phyloP scores from a whole-genome alignment of 2,113 vertebrate species.

The Heterotis niloticus region DNA sequence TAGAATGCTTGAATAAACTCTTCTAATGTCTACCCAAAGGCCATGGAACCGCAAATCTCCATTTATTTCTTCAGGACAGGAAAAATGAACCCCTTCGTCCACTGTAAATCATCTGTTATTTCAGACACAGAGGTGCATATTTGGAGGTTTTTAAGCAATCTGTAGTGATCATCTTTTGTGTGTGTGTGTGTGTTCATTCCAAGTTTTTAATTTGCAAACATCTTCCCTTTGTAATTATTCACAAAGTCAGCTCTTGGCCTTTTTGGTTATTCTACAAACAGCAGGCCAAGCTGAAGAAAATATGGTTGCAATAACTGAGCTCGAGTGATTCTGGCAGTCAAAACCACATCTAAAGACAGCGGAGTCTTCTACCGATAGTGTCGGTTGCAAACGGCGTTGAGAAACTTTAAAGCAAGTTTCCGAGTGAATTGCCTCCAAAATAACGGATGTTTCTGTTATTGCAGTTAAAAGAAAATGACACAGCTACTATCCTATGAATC shows the following conservation, averaged over 20 bases:
- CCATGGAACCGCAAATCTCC: not conserved
- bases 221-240: constrained; percentile 43
- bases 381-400: constrained; percentile 45
- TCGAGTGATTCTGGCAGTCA: constrained; percentile 53
- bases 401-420: constrained; percentile 37
- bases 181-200: not conserved
- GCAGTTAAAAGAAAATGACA: constrained; percentile 1
- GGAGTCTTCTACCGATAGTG: constrained; percentile 46
- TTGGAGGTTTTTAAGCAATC: constrained; percentile 3
- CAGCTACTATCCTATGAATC: not conserved
- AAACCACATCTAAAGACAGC: constrained; percentile 60
- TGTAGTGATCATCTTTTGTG: not conserved
- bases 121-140: constrained; percentile 1
- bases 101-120: not conserved
- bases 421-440: constrained; percentile 9
- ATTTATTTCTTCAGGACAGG: not conserved
- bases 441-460: constrained; percentile 1
- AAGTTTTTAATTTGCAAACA: constrained; percentile 44
- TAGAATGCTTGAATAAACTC: not conserved
- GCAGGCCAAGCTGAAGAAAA: constrained; percentile 45
- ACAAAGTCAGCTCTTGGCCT: constrained; percentile 45
- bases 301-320: constrained; percentile 61
- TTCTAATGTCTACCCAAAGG: not conserved
- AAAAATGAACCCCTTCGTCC: not conserved
- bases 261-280: constrained; percentile 35